phyloP scores from a whole-genome alignment of 2,113 vertebrate species.

The Pterophyllum scalare region DNA sequence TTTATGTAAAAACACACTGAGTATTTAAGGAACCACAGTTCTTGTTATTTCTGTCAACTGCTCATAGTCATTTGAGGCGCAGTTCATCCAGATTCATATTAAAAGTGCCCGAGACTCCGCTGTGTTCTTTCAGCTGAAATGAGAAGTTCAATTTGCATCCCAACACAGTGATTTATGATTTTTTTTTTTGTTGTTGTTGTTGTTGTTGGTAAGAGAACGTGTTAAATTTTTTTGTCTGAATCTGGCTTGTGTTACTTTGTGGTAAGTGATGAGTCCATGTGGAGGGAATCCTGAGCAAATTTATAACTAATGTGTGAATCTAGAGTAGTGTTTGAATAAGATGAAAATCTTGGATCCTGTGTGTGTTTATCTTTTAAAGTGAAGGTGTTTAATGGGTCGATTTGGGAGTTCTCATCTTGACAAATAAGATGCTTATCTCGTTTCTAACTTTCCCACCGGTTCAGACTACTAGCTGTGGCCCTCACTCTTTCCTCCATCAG shows the following conservation, averaged over 20 bases:
- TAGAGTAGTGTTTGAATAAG: not conserved
- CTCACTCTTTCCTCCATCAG: conserved; percentile 46
- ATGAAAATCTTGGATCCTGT: not conserved
- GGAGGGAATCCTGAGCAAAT: not conserved
- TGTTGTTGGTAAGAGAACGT: not conserved
- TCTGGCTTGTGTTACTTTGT: not conserved
- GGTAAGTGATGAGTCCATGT: not conserved
- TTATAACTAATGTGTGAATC: not conserved
- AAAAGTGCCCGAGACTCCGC: not conserved
- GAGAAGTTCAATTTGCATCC: not conserved
- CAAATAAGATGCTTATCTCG: conserved; percentile 8
- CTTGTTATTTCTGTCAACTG: not conserved
- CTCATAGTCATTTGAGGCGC: not conserved
- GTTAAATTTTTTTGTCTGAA: not conserved
- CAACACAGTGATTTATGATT: not conserved
- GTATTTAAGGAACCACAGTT: not conserved
- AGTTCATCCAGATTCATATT: not conserved
- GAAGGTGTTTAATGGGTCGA: not conserved
- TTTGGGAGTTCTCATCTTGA: not conserved
- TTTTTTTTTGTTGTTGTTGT: not conserved
- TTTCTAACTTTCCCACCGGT: conserved; percentile 17
- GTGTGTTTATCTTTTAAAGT: not conserved
- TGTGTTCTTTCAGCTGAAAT: not conserved
- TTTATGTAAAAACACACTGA: not conserved
- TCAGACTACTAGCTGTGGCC: conserved; percentile 47